phyloP scores from a whole-genome alignment of 1,140 invertebrate species.

The Brachionus rotundiformis region DNA sequence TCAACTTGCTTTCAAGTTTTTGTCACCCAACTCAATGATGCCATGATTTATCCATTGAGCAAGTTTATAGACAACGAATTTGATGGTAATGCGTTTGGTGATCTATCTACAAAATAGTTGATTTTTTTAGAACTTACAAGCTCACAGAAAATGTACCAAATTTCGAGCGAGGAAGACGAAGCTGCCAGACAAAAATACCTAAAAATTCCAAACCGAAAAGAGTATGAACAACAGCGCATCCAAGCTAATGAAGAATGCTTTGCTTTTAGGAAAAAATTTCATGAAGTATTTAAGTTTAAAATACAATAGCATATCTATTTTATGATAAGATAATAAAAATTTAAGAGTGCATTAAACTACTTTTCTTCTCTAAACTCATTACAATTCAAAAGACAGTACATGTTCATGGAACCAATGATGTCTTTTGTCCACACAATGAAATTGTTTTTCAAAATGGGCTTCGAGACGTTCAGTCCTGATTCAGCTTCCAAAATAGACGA shows the following conservation, averaged over 20 bases:
- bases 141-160: not conserved
- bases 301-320: no score
- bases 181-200: not conserved
- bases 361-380: slow-evolving; percentile 29
- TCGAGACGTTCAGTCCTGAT: slow-evolving; percentile 9
- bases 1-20: slow-evolving; percentile 39
- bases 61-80: slow-evolving; percentile 29
- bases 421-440: slow-evolving; percentile 31
- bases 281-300: no score
- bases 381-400: slow-evolving; percentile 34
- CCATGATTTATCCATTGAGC: slow-evolving; percentile 33
- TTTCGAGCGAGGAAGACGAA: slow-evolving; percentile 33
- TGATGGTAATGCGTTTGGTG: no score
- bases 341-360: slow-evolving; percentile 8
- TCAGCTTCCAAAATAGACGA: slow-evolving; percentile 32
- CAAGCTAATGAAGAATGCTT: slow-evolving; percentile 31
- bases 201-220: slow-evolving; percentile 18
- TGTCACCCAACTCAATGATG: slow-evolving; percentile 16
- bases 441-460: slow-evolving; percentile 38
- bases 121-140: slow-evolving; percentile 4
- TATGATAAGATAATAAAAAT: no score
- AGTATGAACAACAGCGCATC: slow-evolving; percentile 12
- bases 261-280: slow-evolving; percentile 38
- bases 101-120: no score
- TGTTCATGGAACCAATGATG: slow-evolving; percentile 31